These are phyloP conservation scores for Mesorhabditis sp. DNA, from an alignment of 2,888 invertebrate species.

Conservation along the genomic window DNA sequence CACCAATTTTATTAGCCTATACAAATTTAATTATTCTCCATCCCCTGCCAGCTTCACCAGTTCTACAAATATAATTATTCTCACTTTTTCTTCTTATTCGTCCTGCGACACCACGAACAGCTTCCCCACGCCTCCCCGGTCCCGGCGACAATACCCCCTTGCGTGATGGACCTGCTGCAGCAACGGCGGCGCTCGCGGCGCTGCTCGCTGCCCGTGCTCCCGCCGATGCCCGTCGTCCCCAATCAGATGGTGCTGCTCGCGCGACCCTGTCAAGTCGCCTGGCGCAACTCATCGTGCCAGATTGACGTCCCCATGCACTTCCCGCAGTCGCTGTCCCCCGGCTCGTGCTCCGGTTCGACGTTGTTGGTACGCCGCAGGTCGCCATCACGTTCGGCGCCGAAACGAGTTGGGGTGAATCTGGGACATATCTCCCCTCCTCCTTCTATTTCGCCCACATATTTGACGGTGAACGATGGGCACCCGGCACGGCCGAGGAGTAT, in stretches of 20 bases:
- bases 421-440: conserved; percentile 25
- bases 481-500: conserved; percentile 6
- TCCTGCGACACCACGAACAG: no score
- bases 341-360: background rate
- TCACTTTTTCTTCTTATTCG: no score
- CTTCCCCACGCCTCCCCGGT: no score
- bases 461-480: background rate
- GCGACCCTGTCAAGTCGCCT: conserved; percentile 16
- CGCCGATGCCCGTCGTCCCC: conserved; percentile 11
- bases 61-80: no score
- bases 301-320: background rate
- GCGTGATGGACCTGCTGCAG: conserved; percentile 6
- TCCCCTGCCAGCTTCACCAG: no score
- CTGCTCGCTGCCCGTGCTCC: conserved; percentile 23
- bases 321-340: background rate
- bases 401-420: conserved; percentile 20
- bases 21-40: no score
- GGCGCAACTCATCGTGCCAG: conserved; percentile 12
- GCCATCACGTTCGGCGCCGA: background rate
- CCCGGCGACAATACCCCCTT: no score
- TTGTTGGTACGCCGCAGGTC: background rate
- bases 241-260: conserved; percentile 13
- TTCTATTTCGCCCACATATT: background rate
- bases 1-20: no score
- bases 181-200: conserved; percentile 19